phyloP scores from a whole-genome alignment of 1,140 invertebrate genomes.

The Scylla paramamosain region DNA sequence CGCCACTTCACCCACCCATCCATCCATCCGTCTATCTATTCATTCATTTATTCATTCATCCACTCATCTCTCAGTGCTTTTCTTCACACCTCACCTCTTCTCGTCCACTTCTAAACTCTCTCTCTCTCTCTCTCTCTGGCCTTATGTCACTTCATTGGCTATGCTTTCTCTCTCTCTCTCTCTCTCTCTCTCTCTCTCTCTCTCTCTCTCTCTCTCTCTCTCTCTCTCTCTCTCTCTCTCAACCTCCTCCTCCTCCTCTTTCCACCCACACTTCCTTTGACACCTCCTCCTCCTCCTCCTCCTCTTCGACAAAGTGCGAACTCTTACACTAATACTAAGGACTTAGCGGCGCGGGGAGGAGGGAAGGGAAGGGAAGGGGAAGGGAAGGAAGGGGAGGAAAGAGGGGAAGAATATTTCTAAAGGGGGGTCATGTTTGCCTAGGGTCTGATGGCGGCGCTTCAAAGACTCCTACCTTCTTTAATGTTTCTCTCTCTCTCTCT shows the following conservation, averaged over 20 bases:
- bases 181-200: background rate
- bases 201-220: background rate
- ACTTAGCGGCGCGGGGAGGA: background rate
- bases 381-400: background rate
- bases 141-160: background rate
- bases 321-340: constrained; percentile 14
- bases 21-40: no score
- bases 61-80: no score
- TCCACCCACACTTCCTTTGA: constrained; percentile 19
- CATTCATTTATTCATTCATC: no score
- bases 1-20: no score
- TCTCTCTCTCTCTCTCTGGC: background rate
- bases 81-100: no score
- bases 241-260: background rate
- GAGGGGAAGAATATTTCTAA: constrained; percentile 2
- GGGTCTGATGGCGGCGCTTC: background rate
- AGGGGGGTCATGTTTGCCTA: background rate
- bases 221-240: background rate
- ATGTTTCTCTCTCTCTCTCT: constrained; percentile 3
- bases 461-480: background rate
- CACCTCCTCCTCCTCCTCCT: background rate
- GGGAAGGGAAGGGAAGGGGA: background rate
- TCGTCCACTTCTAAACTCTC: no score
- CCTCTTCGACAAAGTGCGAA: constrained; percentile 7
- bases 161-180: no score